phyloP scores from a whole-genome alignment of 92 coral and sea anemone genomes.

The Blastomussa wellsi region DNA sequence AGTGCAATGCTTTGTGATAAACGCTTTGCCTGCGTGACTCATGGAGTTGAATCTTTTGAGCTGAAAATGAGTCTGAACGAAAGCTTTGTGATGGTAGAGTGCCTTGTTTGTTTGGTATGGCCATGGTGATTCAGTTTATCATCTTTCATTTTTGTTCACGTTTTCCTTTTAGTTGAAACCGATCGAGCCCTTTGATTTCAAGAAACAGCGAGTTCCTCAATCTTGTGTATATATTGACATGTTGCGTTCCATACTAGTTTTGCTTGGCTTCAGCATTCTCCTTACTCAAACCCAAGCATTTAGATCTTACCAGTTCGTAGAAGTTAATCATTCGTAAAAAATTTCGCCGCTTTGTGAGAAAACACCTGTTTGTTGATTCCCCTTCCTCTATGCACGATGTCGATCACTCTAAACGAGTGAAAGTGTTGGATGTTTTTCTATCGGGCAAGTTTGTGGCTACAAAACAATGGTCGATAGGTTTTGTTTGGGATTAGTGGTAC shows the following conservation, averaged over 20 bases:
- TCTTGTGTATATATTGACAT: background rate
- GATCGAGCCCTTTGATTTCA: background rate
- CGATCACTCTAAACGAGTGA: background rate
- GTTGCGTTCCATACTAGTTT: background rate
- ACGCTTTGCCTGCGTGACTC: background rate
- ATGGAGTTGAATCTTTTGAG: constrained; percentile 8
- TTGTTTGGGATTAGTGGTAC: background rate
- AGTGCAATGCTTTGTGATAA: background rate
- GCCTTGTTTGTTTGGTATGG: background rate
- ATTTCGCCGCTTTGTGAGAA: background rate
- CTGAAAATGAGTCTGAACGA: too few relatives aligned
- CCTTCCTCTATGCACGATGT: background rate
- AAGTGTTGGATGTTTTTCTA: too few relatives aligned
- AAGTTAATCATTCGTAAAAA: background rate
- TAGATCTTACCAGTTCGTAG: background rate
- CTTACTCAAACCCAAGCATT: background rate
- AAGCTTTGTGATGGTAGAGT: background rate
- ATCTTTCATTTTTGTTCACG: background rate
- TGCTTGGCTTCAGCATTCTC: background rate
- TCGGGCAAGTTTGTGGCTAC: background rate
- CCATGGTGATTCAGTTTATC: background rate
- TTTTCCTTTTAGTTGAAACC: background rate
- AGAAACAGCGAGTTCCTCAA: background rate
- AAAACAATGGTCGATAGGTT: background rate
- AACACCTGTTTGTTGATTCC: background rate